Evolutionary conservation across 2,113 vertebrate genomes (phyloP).

Genomic region (Nettapus auritus): DNA sequence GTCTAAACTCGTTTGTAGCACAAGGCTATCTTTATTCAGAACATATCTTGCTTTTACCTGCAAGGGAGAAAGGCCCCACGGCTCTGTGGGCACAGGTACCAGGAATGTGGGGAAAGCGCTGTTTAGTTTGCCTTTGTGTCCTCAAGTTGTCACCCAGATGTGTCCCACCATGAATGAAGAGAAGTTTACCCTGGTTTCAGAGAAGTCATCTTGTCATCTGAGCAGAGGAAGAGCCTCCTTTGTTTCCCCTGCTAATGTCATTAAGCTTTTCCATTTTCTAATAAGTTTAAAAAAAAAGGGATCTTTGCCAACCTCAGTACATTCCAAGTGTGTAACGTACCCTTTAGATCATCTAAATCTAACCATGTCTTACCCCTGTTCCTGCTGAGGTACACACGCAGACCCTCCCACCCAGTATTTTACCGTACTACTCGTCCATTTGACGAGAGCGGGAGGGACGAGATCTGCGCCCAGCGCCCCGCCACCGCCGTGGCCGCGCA

Average conservation of each 20-base stretch:
- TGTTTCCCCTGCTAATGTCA: background rate
- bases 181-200: background rate
- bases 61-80: background rate
- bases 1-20: rapidly evolving
- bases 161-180: background rate
- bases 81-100: rapidly evolving
- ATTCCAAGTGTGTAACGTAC: background rate
- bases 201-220: rapidly evolving
- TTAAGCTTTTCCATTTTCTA: background rate
- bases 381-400: background rate
- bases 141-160: rapidly evolving
- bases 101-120: rapidly evolving
- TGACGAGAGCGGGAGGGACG: background rate
- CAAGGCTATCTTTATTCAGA: rapidly evolving
- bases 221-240: background rate
- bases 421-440: rapidly evolving
- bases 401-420: background rate
- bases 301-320: background rate
- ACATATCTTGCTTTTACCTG: rapidly evolving
- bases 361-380: background rate
- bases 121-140: background rate
- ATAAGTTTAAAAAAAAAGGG: background rate
- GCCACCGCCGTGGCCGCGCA: background rate
- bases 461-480: background rate
- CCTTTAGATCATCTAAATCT: background rate